A percentile compares a stretch with the other conserved stretches of the same genome.
phyloP scores from a whole-genome alignment of 2,888 invertebrate species.

The Chloroclystis v-ata region DNA sequence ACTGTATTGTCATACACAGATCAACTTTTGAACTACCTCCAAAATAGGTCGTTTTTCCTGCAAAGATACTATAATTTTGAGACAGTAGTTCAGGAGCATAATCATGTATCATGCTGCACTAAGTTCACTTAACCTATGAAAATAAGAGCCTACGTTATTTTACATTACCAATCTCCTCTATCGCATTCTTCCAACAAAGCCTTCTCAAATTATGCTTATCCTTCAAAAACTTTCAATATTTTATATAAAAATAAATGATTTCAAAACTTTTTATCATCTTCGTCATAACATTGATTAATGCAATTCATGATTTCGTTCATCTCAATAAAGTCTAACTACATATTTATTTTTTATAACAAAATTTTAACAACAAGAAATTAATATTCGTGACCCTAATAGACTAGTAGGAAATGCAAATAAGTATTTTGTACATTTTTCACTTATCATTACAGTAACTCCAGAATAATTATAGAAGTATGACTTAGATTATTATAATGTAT shows the following conservation, averaged over 20 bases:
- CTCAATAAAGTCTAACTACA: conserved; percentile 34
- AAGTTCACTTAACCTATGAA: conserved; percentile 23
- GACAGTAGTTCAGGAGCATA: neutral
- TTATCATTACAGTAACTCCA: conserved; percentile 74
- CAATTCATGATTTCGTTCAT: conserved; percentile 35
- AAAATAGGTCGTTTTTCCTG: too few species aligned
- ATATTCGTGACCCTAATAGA: conserved; percentile 69
- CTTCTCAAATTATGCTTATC: conserved; percentile 44
- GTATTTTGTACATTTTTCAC: conserved; percentile 70
- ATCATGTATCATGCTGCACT: conserved; percentile 23
- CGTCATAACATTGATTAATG: conserved; percentile 37
- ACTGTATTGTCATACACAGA: conserved; percentile 28
- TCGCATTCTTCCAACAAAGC: conserved; percentile 31
- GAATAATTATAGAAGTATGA: conserved; percentile 73
- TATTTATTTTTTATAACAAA: conserved; percentile 41
- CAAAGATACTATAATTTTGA: too few species aligned
- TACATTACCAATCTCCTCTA: neutral
- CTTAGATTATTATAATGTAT: conserved; percentile 52
- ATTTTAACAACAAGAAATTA: conserved; percentile 42
- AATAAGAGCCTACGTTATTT: conserved; percentile 16
- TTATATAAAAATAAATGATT: conserved; percentile 72
- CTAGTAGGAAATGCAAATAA: conserved; percentile 75
- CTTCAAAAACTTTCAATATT: conserved; percentile 61
- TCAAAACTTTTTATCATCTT: conserved; percentile 51
- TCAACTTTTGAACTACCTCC: conserved; percentile 2